Percentiles rank a stretch among this genome's conserved stretches.
phyloP scores from a whole-genome alignment of 2,113 vertebrate genomes.

The Psilopogon haemacephalus region DNA sequence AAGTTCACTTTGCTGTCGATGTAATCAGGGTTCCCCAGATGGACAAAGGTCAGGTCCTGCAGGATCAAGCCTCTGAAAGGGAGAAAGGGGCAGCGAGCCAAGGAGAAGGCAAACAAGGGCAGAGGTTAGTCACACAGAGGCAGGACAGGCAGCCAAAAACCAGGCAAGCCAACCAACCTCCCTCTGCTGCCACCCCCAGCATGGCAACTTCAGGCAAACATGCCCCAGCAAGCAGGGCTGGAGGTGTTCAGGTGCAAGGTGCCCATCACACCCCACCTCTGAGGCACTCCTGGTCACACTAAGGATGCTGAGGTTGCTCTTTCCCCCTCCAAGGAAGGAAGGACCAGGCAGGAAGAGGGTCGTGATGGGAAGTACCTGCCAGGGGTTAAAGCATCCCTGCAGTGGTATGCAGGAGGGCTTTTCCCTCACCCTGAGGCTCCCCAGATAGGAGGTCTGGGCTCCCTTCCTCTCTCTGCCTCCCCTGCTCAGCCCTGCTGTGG shows the following conservation, averaged over 20 bases:
- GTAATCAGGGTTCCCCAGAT: constrained; percentile 95
- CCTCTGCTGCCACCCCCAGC: not conserved
- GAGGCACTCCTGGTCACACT: not conserved
- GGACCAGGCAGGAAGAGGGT: not conserved
- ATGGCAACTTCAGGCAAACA: not conserved
- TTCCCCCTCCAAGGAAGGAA: not conserved
- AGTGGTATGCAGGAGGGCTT: not conserved
- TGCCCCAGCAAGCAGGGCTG: not conserved
- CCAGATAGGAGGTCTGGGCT: not conserved
- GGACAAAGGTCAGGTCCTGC: constrained; percentile 97
- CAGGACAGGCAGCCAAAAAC: not conserved
- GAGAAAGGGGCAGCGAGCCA: not conserved
- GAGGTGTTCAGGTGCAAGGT: not conserved
- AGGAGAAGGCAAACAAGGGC: constrained; percentile 12
- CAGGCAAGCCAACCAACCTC: not conserved
- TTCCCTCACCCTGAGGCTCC: not conserved
- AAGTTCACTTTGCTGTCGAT: constrained; percentile 98
- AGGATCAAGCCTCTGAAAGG: constrained; percentile 90
- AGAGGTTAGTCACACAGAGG: constrained; percentile 6
- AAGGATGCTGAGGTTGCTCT: not conserved
- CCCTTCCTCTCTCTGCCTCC: not conserved
- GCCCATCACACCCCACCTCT: not conserved
- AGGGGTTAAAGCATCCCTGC: not conserved
- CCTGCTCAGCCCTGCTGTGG: not conserved
- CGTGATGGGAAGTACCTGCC: not conserved